A percentile compares a stretch with the other conserved stretches of the same genome.
phyloP scores from a whole-genome alignment of 2,888 invertebrate genomes.

The Cactoblastis cactorum region DNA sequence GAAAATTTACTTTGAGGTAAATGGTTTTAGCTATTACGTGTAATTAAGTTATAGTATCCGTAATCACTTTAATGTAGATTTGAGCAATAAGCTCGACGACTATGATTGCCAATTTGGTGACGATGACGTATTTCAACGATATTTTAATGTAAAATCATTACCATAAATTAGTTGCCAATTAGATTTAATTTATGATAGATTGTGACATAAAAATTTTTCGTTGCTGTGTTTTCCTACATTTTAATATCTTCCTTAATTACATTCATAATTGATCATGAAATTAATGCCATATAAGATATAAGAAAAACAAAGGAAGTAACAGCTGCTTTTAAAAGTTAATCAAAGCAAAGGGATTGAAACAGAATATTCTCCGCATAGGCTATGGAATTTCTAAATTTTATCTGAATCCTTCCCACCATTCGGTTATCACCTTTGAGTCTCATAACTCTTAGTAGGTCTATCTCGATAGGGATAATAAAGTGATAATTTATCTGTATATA shows the following conservation, averaged over 20 bases:
- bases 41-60: conserved; percentile 12
- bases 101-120: conserved; percentile 23
- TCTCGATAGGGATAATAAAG: too few relatives aligned
- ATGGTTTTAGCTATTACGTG: conserved; percentile 10
- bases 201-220: conserved; percentile 42
- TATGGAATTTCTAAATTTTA: too few relatives aligned
- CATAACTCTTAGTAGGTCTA: too few relatives aligned
- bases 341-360: too few relatives aligned
- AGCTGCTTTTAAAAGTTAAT: too few relatives aligned
- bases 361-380: too few relatives aligned
- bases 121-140: conserved; percentile 54
- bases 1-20: conserved; percentile 2
- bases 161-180: conserved; percentile 65
- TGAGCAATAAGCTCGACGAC: conserved; percentile 17
- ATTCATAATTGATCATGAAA: not conserved
- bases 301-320: too few relatives aligned
- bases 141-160: conserved; percentile 64
- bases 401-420: too few relatives aligned
- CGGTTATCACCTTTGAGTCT: too few relatives aligned
- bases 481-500: too few relatives aligned
- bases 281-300: too few relatives aligned
- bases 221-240: conserved; percentile 21
- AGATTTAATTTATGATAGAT: conserved; percentile 56
- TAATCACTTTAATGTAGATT: conserved; percentile 13
- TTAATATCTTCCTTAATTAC: conserved; percentile 6